Base-by-base conservation (phyloP, 2,113 vertebrate species). In the Gnathonemus echidnorhynchus region DNA sequence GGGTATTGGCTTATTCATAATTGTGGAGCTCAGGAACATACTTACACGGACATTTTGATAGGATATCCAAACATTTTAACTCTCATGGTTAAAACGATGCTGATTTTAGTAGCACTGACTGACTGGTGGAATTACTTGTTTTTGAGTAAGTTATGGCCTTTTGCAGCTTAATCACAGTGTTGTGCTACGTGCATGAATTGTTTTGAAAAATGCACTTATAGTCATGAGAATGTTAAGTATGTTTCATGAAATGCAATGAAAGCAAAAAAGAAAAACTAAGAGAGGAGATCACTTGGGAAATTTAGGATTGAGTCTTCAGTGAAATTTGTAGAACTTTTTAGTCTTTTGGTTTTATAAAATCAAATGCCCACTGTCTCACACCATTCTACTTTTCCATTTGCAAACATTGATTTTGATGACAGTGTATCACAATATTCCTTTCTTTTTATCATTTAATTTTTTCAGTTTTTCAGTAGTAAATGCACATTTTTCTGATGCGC, bases 401-500 rank as follows among this genome's bases (percentile, higher is more conserved):
- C 91, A 87, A 91, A 86, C 80, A 35, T 87, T n/a, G 8, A 46
- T 8, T 70, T 90, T 83, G 84, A 93, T 92, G 91, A 90, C 90
- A 86, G 24, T 92, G 80, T 94, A 94, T 95, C 92, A 66, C 86
- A 89, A 15, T 95, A 94, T 66, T n/a, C 8, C 27, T 11, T 27
- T 62, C 5, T 19, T 56, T 56, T 58, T 6, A 24, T 58, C 5
- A 58, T 58, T 58, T 58, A 58, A 24, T 58, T 58, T 24, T n/a
- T 42, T 42, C 50, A 5, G 21, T 95, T 95, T 92, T 92, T 92
- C 88, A 90, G 89, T 80, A 92, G 91, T 93, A 93, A 93, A 86
- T 88, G 89, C 90, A 90, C 95, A 94, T 94, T 94, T 89, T 88
- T 94, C 91, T 91, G 95, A 94, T 95, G 94, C 85, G 90, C 95